Base-by-base conservation (phyloP, 2,113 vertebrate genomes). In the Rhea pennata region DNA sequence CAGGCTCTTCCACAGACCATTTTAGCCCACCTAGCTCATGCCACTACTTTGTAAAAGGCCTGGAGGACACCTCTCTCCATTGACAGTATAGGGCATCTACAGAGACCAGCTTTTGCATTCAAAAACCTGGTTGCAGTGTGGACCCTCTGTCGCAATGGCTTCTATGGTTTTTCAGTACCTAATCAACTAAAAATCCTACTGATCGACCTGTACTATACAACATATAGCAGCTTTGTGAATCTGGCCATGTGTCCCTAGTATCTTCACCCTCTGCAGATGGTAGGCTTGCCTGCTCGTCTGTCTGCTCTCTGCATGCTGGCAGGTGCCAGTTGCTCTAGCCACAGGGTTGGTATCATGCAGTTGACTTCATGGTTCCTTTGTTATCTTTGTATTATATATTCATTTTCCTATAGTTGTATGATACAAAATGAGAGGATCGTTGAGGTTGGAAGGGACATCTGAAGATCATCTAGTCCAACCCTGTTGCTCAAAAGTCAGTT, bases 211-310 rank as follows among this genome's bases (percentile, higher is more conserved):
- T 31, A 12, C 62, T 36, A 54, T 11, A 29, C 48, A 4, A 1
- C 5, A 27, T 0, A 0, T 21, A 78, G 81, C 3, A 50, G 13
- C 40, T 27, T 16, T 46, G 48, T n/a, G 74, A 74, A 74, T 20
- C 39, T 11, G 24, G 24, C n/a, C 53, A 7, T 0, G 0, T 33
- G 31, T 46, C 78, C 39, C 71, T 33, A 22, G 23, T 0, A 11
- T 31, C 56, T 10, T 58, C 46, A 69, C 11, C 9, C 24, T 16
- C 64, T 40, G 70, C 27, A 54, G 42, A 14, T 0, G 1, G 27
- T 20, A 70, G 33, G 15, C 7, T 36, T 9, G 9, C 10, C 54
- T 9, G 7, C 36, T 50, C 26, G 29, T 33, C 21, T 19, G 50
- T 14, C 20, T 15, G n/a, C 11, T 50, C 58, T 33, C 44, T n/a